Percentiles rank a stretch among this genome's conserved stretches.
Evolutionary conservation across 2,888 invertebrate species (phyloP).

Genomic region (Vannuccia rotundouncinata): DNA sequence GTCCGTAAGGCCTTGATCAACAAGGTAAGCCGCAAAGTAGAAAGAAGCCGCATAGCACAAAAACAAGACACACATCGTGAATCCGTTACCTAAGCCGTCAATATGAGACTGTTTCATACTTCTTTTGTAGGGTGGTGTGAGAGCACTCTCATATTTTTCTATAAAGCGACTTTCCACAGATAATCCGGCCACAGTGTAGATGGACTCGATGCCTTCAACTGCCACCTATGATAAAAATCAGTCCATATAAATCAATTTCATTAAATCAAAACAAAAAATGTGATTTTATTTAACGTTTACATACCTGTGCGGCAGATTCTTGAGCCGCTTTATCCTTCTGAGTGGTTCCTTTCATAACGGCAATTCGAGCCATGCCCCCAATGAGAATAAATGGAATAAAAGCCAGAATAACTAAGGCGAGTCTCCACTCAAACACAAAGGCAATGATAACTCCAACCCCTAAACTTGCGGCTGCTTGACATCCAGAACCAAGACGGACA

Average conservation of each 20-base stretch:
- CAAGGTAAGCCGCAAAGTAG: conserved; percentile 6
- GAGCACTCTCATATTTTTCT: conserved; percentile 43
- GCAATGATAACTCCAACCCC: conserved; percentile 56
- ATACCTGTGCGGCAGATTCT: conserved; percentile 61
- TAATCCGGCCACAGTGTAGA: conserved; percentile 56
- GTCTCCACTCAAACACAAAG: conserved; percentile 58
- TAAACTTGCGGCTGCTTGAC: conserved; percentile 53
- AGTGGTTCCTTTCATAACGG: conserved; percentile 39
- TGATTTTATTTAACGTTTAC: no score
- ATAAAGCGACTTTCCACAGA: conserved; percentile 50
- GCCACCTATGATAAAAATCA: no score
- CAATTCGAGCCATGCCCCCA: conserved; percentile 50
- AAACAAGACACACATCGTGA: not conserved
- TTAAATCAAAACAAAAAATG: no score
- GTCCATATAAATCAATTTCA: conserved; percentile 38
- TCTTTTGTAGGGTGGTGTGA: not conserved
- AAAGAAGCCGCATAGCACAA: conserved; percentile 11
- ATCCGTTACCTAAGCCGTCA: conserved; percentile 16
- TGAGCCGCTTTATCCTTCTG: conserved; percentile 57
- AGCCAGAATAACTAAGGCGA: conserved; percentile 56
- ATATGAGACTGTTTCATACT: not conserved
- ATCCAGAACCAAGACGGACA: conserved; percentile 53
- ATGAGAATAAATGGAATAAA: conserved; percentile 56
- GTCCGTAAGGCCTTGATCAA: not conserved
- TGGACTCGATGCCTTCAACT: conserved; percentile 57